A percentile compares a stretch with the other conserved stretches of the same genome.
phyloP scores from a whole-genome alignment of 2,113 vertebrate species.

The Semnornis frantzii region DNA sequence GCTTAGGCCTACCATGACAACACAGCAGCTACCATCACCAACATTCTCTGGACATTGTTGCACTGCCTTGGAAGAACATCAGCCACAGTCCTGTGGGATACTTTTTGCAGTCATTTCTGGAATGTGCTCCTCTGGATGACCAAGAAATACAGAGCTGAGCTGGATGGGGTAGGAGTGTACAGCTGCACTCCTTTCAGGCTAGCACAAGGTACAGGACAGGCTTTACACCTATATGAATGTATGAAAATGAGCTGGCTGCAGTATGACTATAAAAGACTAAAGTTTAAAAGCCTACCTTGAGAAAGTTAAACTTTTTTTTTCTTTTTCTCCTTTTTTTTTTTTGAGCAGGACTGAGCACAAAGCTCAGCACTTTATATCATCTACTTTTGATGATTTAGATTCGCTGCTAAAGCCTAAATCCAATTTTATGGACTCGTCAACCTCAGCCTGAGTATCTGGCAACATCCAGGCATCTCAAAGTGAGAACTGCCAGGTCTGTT shows the following conservation, averaged over 20 bases:
- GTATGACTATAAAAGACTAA: neutral
- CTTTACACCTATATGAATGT: neutral
- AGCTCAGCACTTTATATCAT: neutral
- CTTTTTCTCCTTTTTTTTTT: too few relatives aligned
- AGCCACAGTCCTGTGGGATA: neutral
- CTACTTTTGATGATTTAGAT: neutral
- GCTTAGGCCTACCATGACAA: too few relatives aligned
- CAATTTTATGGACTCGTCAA: neutral
- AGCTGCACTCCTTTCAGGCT: neutral
- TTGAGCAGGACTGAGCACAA: neutral
- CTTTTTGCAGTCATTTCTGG: neutral
- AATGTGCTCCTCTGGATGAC: neutral
- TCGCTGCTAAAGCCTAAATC: neutral
- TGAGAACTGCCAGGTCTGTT: neutral
- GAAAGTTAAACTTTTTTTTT: neutral
- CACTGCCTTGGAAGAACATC: neutral
- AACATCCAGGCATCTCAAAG: neutral
- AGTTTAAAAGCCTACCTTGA: neutral
- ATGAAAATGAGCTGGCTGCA: neutral
- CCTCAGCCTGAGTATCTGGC: neutral
- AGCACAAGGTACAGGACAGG: neutral
- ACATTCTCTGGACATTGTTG: fast-evolving
- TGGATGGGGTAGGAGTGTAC: neutral
- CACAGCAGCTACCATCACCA: too few relatives aligned
- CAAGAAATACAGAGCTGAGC: neutral